Evolutionary conservation across 1,140 invertebrate genomes (phyloP), one percentile per base, ranked within the genome.

Genomic region (Heliconius eleuchia): DNA sequence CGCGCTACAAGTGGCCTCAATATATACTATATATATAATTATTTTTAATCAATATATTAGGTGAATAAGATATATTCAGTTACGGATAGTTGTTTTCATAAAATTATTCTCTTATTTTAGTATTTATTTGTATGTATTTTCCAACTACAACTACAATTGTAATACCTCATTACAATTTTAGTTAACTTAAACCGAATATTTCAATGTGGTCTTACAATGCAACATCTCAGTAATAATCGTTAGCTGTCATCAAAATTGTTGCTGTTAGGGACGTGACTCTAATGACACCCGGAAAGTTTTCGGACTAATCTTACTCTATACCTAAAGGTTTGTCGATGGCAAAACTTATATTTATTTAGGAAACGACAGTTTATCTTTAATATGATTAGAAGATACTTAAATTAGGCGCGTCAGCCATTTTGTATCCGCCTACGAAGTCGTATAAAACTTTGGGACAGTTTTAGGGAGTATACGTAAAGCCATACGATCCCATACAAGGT

Each of bases 341-440:
- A 66, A 27, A 60, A 74, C 46, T 74, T 79, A 71, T 55, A 71
- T 74, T 80, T 80, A 76, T 76, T 76, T 80, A 30, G 78, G 37
- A 27, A 72, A 55, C 30, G 71, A 52, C 52, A 71, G 23, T 71
- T 77, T 76, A 82, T 80, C 50, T 72, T 34, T 79, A 78, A 79
- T 81, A 74, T 71, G 71, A 83, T 80, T 85, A 84, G 73, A 83
- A 66, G 70, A 46, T 55, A 55, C 74, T 75, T 71, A 84, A 87
- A 87, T 88, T 86, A 86, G 88, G 88, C 9, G 6, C 86, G 80
- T 86, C 81, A 80, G 91, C 91, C 92, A 94, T 93, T 89, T 92
- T 93, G 89, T 83, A 76, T 83, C 57, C 83, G 80, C 84, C 83
- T 90, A 83, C 83, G 91, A 94, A 93, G 89, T 90, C 92, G 37